Base-by-base conservation (phyloP, 2,113 vertebrate genomes). In the Spea bombifrons region DNA sequence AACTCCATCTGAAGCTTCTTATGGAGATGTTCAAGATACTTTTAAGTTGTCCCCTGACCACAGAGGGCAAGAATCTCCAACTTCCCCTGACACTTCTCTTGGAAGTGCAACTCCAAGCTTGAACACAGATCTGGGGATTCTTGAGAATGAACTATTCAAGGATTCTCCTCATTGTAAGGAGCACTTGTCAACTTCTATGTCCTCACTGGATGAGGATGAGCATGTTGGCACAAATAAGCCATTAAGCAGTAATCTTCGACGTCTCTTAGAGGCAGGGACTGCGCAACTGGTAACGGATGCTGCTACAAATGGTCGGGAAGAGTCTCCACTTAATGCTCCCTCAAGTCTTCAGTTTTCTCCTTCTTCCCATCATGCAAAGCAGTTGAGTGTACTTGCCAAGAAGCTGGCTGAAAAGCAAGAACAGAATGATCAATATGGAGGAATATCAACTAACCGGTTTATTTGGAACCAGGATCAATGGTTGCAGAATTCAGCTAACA, bases 381-480 rank as follows among this genome's bases (percentile, higher is more conserved):
- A 99, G 88, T 89, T 99, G 86, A 98, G 95, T 78, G 96, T 96
- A 83, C 95, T 99, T 83, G 97, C 97, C 83, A 92, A 96, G 86
- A 96, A 97, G 88, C 86, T 98, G 83, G 97, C 96, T 16, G 95
- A 94, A 90, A 96, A 93, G 87, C 89, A 93, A 88, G 87, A 94
- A 43, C 91, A 89, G 90, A 85, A 90, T 86, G 90, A 97, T 94
- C 81, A 94, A 83, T 88, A 90, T 86, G 78, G 85, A n/a, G 72
- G 71, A 68, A 84, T 87, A 86, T 85, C 91, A 74, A 71, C 87
- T 86, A 88, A 90, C 83, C 90, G 94, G 80, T 99, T 98, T 72
- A 90, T 98, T 83, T 99, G 97, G 97, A 94, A 95, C 84, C 93
- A 95, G 81, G 97, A 97, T 83, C 97, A 96, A 88, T 99, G 97